Base-by-base conservation (phyloP, 2,797 vertebrate genomes). In the Hoplostethus atlanticus region DNA sequence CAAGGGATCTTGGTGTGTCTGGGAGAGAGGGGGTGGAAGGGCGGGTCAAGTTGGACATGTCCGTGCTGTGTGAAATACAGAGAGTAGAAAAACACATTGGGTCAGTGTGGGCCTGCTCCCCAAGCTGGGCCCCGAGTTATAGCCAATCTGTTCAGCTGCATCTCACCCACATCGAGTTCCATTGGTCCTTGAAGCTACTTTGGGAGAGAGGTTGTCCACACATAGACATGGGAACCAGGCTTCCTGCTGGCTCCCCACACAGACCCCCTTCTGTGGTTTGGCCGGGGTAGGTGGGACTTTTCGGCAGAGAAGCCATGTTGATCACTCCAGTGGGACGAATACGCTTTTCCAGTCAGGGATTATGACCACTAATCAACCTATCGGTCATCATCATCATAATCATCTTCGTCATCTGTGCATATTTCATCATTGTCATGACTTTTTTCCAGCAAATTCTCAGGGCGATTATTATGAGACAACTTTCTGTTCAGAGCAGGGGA, bases 401-500 rank as follows among this genome's bases (percentile, higher is more conserved):
- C 31, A 42, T 71, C 42, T 46, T 73, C n/a, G 54, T 85, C 73
- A 82, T 89, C 83, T 81, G 79, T 76, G 87, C 70, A 15, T 76
- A 89, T 80, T 80, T 80, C 67, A 81, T 76, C 79, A 80, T 77
- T 80, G 72, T 83, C 76, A 72, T 73, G 48, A 78, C 80, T 83
- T 76, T 65, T 80, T 78, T 73, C 58, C 77, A 62, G 74, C 34
- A 79, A 86, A 89, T 82, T 91, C 88, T 91, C 86, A 65, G 80
- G 86, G 79, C 76, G 81, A 56, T 79, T 76, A 40, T 84, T 81
- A 44, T 79, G 63, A 87, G 28, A 77, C 68, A 68, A 71, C 66
- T 76, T 81, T 90, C 42, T 85, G 71, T 88, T 90, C 53, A 71
- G 83, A 87, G 74, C 34, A 30, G 69, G 68, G 80, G 21, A 83